Base-by-base conservation (phyloP, 2,888 invertebrate genomes). In the Drosophila buzzatii region DNA sequence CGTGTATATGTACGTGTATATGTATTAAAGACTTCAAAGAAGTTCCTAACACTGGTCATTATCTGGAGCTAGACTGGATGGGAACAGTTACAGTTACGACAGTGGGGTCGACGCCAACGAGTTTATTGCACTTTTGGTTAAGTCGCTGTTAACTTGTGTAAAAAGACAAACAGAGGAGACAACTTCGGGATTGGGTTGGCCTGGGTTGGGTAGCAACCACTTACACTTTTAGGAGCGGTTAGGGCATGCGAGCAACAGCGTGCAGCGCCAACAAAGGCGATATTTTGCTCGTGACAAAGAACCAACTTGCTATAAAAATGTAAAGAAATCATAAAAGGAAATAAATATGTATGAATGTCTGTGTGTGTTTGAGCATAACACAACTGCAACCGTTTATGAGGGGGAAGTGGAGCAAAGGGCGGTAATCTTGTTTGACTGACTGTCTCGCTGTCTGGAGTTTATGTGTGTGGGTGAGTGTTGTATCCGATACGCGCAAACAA, bases 91-190 rank as follows among this genome's bases (percentile, higher is more conserved):
- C 61, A 49, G 59, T 33, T 41, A 47, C 65, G 41, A 33, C 51
- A 33, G 57, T 23, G 20, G 37, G 45, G 27, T 49, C 41, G 35
- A 31, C 65, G 42, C 8, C 72, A 81, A 89, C 85, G 85, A 87
- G 85, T 85, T 85, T 85, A 85, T 85, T 85, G 85, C 85, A 82
- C 85, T 85, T 74, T 89, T 70, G 82, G 82, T 68, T 61, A 79
- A 81, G 80, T 82, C 76, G 64, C 64, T 72, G 72, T 65, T 80
- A 76, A 72, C 81, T 76, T 71, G 59, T 64, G 65, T 65, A 60
- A 69, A 80, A 79, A 84, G 82, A 76, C 82, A 87, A 86, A 83
- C 86, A 80, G 49, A 20, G 23, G n/a, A 16, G 59, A 76, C 71
- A 76, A 80, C 65, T 76, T 76, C 61, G 69, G 67, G 61, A 62